Evolutionary conservation across 2,888 invertebrate genomes (phyloP).

Genomic region (Brassicogethes aeneus): DNA sequence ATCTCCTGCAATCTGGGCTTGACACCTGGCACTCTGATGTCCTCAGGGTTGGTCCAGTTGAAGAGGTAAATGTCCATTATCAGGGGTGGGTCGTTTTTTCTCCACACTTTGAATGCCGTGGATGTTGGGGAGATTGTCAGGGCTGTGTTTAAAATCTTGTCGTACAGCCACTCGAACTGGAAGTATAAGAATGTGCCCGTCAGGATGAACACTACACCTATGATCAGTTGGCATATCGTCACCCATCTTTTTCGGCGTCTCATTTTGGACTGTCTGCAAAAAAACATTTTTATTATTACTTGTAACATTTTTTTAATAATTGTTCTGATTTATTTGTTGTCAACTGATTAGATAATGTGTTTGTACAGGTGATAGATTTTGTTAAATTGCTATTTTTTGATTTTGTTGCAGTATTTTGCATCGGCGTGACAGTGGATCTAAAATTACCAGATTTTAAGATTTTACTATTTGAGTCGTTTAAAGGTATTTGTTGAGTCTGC

Average conservation of each 20-base stretch:
- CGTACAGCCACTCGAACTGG: constrained; percentile 29
- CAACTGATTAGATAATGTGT: no score
- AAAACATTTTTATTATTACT: not conserved
- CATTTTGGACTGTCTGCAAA: constrained; percentile 16
- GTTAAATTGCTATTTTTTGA: no score
- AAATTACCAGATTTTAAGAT: no score
- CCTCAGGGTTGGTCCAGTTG: constrained; percentile 43
- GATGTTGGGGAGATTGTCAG: constrained; percentile 26
- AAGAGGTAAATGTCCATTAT: constrained; percentile 34
- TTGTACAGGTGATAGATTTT: no score
- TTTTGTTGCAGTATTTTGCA: no score
- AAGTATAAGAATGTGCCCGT: constrained; percentile 28
- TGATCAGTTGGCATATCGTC: constrained; percentile 25
- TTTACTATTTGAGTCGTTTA: no score
- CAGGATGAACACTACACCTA: constrained; percentile 27
- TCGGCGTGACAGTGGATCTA: no score
- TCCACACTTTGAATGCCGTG: constrained; percentile 32
- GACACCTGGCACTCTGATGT: constrained; percentile 43
- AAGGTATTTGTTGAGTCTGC: no score
- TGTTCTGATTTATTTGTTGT: no score
- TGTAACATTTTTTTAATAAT: not conserved
- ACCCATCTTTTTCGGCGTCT: constrained; percentile 22
- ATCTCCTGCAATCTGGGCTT: constrained; percentile 50
- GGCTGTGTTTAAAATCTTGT: constrained; percentile 24
- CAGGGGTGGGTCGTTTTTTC: constrained; percentile 33